A percentile compares a stretch with the other conserved stretches of the same genome.
Conservation (phyloP, 2,888 invertebrate species). For the Boloria euphrosyne region DNA sequence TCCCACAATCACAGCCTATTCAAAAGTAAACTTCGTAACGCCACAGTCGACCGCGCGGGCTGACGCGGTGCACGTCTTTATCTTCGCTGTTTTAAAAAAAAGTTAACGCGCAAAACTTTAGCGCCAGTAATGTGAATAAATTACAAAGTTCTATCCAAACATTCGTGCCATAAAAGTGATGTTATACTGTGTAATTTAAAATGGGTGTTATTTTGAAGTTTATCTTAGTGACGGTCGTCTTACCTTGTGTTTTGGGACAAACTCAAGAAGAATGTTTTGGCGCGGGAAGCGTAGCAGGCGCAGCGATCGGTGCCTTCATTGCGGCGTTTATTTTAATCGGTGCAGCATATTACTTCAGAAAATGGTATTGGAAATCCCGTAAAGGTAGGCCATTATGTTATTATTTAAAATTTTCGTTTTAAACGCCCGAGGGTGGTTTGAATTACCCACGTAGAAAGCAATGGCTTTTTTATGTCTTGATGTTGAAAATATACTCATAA, state of each 20-base stretch:
- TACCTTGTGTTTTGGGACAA: constrained; percentile 75
- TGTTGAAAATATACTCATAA: background rate
- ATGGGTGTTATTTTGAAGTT: constrained; percentile 73
- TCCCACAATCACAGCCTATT: constrained; percentile 73
- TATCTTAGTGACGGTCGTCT: constrained; percentile 70
- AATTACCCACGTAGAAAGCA: constrained; percentile 14
- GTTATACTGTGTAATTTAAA: constrained; percentile 56
- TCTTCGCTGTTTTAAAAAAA: constrained; percentile 45
- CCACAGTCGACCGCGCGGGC: constrained; percentile 72
- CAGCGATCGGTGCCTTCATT: constrained; percentile 87
- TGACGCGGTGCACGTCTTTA: constrained; percentile 64
- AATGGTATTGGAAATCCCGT: constrained; percentile 84
- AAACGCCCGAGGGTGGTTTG: constrained; percentile 3
- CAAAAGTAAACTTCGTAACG: constrained; percentile 45
- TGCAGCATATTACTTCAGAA: constrained; percentile 81
- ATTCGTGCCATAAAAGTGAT: constrained; percentile 77
- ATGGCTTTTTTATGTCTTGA: background rate
- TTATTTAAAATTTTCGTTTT: constrained; percentile 14
- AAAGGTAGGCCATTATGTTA: constrained; percentile 68
- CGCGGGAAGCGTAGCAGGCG: constrained; percentile 86
- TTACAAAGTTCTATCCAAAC: constrained; percentile 43
- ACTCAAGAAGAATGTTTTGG: constrained; percentile 83
- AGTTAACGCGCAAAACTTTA: constrained; percentile 54
- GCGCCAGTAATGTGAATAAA: constrained; percentile 70
- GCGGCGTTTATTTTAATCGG: constrained; percentile 84